phyloP scores from a whole-genome alignment of 2,888 invertebrate genomes.

The Drosophila affinis region DNA sequence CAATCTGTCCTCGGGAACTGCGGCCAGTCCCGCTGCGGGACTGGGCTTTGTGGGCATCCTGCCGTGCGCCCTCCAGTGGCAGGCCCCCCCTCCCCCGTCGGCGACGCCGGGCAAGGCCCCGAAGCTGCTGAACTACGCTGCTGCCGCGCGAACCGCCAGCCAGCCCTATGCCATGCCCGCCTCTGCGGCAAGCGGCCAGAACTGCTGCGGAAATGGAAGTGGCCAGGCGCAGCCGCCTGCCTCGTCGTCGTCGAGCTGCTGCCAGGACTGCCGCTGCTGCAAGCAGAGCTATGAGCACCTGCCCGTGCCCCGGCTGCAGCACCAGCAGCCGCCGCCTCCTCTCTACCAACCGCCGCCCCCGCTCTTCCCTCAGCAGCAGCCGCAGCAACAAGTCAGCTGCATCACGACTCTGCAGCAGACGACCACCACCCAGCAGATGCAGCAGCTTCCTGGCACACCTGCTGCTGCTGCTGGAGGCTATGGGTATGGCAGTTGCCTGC shows the following conservation, averaged over 20 bases:
- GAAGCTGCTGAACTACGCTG: slow-evolving; percentile 63
- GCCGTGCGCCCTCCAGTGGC: slow-evolving; percentile 82
- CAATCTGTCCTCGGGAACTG: slow-evolving; percentile 37
- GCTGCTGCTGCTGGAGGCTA: slow-evolving; percentile 22
- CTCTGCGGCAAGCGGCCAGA: slow-evolving; percentile 7
- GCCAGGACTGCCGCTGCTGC: slow-evolving; percentile 54
- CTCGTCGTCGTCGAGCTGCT: slow-evolving; percentile 34
- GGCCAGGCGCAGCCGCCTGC: slow-evolving; percentile 4
- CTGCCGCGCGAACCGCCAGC: slow-evolving; percentile 58
- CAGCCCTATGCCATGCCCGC: slow-evolving; percentile 74
- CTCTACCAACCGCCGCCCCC: slow-evolving; percentile 33
- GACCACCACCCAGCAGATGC: slow-evolving; percentile 56
- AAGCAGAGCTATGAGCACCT: slow-evolving; percentile 65
- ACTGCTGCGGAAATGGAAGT: slow-evolving; percentile 52
- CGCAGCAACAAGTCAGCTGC: slow-evolving; percentile 59
- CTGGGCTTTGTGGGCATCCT: slow-evolving; percentile 82
- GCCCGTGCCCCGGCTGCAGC: slow-evolving; percentile 67
- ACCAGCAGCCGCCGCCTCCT: slow-evolving; percentile 47
- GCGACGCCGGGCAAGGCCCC: slow-evolving; percentile 71
- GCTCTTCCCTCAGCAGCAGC: slow-evolving; percentile 40
- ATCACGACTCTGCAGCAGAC: slow-evolving; percentile 64
- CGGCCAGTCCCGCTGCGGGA: slow-evolving; percentile 80
- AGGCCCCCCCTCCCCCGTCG: slow-evolving; percentile 28
- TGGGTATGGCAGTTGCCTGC: slow-evolving; percentile 33
- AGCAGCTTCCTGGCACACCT: slow-evolving; percentile 26